phyloP scores from a whole-genome alignment of 2,113 vertebrate genomes.

The Hymenochirus boettgeri region DNA sequence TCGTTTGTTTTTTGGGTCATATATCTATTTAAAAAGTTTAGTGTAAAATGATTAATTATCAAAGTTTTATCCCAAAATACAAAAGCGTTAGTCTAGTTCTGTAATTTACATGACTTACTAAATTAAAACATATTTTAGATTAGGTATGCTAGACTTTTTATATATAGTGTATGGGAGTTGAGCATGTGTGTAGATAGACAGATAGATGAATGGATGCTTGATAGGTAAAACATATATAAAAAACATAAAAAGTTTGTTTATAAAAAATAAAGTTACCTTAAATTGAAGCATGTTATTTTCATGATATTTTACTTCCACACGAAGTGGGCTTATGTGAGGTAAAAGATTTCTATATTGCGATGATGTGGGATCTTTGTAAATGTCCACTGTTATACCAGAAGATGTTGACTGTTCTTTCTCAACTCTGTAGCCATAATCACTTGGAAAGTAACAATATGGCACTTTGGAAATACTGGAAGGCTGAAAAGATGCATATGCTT shows the following conservation, averaged over 20 bases:
- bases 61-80: background rate
- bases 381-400: slow-evolving; percentile 56
- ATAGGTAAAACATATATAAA: too few species aligned
- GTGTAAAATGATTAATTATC: background rate
- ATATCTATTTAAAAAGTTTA: too few species aligned
- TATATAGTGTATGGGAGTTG: too few species aligned
- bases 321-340: slow-evolving; percentile 62
- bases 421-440: slow-evolving; percentile 57
- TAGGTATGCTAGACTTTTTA: too few species aligned
- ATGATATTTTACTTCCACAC: slow-evolving; percentile 75
- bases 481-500: slow-evolving; percentile 47
- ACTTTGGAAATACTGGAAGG: accelerated
- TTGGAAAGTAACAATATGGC: slow-evolving; percentile 70
- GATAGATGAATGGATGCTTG: too few species aligned
- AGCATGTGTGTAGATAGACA: too few species aligned
- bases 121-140: too few species aligned
- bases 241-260: too few species aligned
- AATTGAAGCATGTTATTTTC: slow-evolving; percentile 76
- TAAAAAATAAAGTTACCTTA: slow-evolving; percentile 85
- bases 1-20: slow-evolving; percentile 62
- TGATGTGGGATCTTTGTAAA: slow-evolving; percentile 49
- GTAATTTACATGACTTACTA: too few species aligned
- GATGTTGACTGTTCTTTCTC: accelerated
- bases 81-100: background rate
- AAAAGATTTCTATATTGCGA: slow-evolving; percentile 44